These are phyloP conservation scores for Automeris io DNA, from an alignment of 2,888 invertebrate genomes.

Conservation along the genomic window DNA sequence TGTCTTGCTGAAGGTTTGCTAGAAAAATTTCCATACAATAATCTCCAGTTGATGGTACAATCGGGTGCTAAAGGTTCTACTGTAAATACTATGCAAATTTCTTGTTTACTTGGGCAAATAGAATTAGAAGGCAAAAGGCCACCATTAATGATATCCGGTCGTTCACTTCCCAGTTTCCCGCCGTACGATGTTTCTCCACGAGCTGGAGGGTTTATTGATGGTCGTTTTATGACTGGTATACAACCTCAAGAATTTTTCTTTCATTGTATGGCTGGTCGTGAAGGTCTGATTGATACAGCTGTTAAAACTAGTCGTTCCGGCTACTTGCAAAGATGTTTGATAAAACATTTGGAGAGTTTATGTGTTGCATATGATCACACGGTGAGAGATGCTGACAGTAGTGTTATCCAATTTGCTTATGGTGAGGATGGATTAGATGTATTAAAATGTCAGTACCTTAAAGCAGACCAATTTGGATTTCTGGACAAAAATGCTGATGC, in stretches of 20 bases:
- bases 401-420: conserved; percentile 94
- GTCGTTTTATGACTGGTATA: conserved; percentile 98
- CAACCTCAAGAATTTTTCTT: conserved; percentile 99
- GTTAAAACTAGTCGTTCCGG: conserved; percentile 99
- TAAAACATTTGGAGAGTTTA: conserved; percentile 98
- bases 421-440: conserved; percentile 97
- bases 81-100: conserved; percentile 99
- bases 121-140: conserved; percentile 98
- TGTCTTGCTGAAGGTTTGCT: conserved; percentile 92
- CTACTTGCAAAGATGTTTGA: conserved; percentile 96
- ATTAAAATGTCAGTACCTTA: conserved; percentile 89
- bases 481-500: conserved; percentile 87
- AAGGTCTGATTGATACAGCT: conserved; percentile 99
- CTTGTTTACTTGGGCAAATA: conserved; percentile 97
- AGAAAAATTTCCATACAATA: conserved; percentile 94
- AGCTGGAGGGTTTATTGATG: conserved; percentile 97
- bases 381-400: conserved; percentile 95
- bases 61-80: conserved; percentile 99
- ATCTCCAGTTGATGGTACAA: conserved; percentile 98
- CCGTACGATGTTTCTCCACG: conserved; percentile 92
- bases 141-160: conserved; percentile 95
- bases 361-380: conserved; percentile 95
- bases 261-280: conserved; percentile 99
- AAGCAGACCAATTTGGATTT: conserved; percentile 84
- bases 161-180: conserved; percentile 93